Percentiles rank a stretch among this genome's conserved stretches.
These are phyloP conservation scores for Lagopus leucura DNA, from an alignment of 2,113 vertebrate species.

Conservation along the genomic window DNA sequence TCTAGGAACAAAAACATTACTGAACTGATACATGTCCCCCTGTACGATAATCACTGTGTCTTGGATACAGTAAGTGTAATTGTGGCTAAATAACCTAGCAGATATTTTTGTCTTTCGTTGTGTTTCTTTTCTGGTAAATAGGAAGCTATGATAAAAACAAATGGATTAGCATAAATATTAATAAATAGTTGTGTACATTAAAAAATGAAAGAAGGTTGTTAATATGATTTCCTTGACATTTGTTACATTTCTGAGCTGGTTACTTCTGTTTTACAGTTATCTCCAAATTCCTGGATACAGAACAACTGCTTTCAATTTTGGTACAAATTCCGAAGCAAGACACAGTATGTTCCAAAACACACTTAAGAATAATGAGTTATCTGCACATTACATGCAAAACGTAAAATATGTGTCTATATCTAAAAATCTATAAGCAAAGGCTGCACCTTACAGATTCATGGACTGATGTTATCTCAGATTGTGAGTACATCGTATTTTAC, in stretches of 20 bases:
- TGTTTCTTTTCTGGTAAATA: background rate
- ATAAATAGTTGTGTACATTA: background rate
- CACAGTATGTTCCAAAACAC: conserved; percentile 82
- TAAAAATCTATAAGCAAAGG: background rate
- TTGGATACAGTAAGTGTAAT: background rate
- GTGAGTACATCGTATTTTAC: background rate
- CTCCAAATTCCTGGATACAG: conserved; percentile 92
- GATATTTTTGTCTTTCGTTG: conserved; percentile 5
- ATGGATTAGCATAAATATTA: background rate
- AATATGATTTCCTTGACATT: background rate
- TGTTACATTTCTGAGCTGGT: conserved; percentile 7
- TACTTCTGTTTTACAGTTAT: conserved; percentile 84
- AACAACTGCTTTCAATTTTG: conserved; percentile 94
- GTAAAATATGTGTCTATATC: background rate
- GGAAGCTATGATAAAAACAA: background rate
- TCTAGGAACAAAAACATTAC: background rate
- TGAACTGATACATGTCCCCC: background rate
- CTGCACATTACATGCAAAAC: background rate
- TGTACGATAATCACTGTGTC: background rate
- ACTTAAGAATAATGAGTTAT: background rate
- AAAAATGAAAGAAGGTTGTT: background rate
- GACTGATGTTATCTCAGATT: background rate
- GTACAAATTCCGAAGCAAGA: conserved; percentile 97
- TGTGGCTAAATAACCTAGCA: background rate
- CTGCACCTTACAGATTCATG: background rate